Base-by-base conservation (phyloP, 2,888 invertebrate species). In the Trichogramma evanescens region DNA sequence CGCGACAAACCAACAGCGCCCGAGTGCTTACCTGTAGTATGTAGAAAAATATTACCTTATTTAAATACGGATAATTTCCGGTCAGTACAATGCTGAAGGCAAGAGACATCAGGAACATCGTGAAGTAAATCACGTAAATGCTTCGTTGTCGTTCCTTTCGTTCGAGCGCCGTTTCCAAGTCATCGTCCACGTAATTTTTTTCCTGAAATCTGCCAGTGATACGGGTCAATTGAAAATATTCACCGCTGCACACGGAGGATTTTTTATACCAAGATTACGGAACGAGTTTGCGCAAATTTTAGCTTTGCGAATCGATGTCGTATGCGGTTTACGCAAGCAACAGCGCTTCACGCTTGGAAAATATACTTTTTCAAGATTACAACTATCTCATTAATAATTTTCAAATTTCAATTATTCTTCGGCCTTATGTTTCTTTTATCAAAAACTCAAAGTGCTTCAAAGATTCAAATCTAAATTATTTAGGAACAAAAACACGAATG, bases 71-170 rank as follows among this genome's bases (percentile, higher is more conserved):
- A 91, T 91, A 93, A 52, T 93, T 89, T 59, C 92, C 92, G 0
- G 93, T 92, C 50, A 93, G 82, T 67, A 91, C 87, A 67, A 93
- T 90, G 75, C 92, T 92, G 79, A 93, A 93, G 40, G 91, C 93
- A 54, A 93, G 80, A 0, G 91, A 90, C 86, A 93, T 92, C 66
- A 92, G 83, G 80, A 93, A 93, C 88, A 92, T 91, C 58, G 92
- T 92, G 78, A 91, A 91, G 79, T 93, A 92, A 72, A 93, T 89
- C 50, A 89, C 83, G 71, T 89, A 86, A 64, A 93, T 83, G 65
- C 92, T 92, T 66, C 84, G 83, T 88, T 89, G 89, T 79, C 93
- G 82, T 74, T 86, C 82, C 67, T 81, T 82, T 67, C 84, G 84
- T 74, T 91, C 86, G 62, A 79, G 78, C 50, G 79, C 74, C 5